Evolutionary conservation across 2,113 vertebrate genomes (phyloP).

Genomic region (Ranitomeya variabilis): DNA sequence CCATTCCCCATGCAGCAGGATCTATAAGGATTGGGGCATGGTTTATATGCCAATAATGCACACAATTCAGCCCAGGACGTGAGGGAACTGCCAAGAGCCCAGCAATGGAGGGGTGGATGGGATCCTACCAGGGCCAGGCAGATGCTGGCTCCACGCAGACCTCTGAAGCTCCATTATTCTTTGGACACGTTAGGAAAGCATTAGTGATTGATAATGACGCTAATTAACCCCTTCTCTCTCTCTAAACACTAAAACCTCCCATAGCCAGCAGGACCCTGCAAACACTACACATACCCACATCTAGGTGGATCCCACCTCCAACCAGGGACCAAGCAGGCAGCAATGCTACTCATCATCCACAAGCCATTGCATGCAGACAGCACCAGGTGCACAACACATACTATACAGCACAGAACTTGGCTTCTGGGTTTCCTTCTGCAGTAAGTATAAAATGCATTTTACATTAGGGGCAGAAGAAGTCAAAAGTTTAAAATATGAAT

Average conservation of each 20-base stretch:
- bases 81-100: conserved; percentile 65
- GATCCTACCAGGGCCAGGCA: conserved; percentile 76
- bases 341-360: background rate
- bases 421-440: too few relatives aligned
- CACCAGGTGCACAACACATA: background rate
- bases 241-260: conserved; percentile 67
- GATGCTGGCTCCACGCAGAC: conserved; percentile 76
- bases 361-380: background rate
- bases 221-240: conserved; percentile 78
- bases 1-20: conserved; percentile 61
- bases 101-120: conserved; percentile 58
- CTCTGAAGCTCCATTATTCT: conserved; percentile 81
- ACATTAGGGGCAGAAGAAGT: conserved; percentile 64
- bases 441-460: conserved; percentile 68
- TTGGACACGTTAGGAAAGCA: conserved; percentile 79
- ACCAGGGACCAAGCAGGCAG: background rate
- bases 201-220: conserved; percentile 81
- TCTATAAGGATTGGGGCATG: conserved; percentile 68
- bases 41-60: conserved; percentile 70
- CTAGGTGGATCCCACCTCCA: conserved; percentile 48
- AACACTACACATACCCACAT: conserved; percentile 66
- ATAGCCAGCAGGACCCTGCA: conserved; percentile 67
- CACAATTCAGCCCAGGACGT: conserved; percentile 64
- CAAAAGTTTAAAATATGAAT: conserved; percentile 79
- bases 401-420: too few relatives aligned